These are phyloP conservation scores for Lepilemur ruficaudatus DNA, from an alignment of 2,797 vertebrate genomes.

Conservation along the genomic window DNA sequence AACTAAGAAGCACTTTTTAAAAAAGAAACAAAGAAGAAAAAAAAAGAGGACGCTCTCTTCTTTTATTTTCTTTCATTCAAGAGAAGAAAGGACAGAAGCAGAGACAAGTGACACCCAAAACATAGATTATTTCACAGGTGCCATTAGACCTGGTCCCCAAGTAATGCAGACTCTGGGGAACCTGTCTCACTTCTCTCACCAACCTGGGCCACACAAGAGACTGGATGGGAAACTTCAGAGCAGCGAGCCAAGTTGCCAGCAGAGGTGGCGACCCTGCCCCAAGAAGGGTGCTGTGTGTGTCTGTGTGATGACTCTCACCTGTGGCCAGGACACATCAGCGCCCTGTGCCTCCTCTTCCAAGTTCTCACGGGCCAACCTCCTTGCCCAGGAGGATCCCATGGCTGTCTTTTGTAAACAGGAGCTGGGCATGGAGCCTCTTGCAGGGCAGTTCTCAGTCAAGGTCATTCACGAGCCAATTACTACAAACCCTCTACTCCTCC, in stretches of 20 bases:
- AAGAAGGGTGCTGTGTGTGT: too few relatives aligned
- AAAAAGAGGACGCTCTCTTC: not conserved
- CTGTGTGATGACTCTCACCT: not conserved
- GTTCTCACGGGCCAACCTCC: not conserved
- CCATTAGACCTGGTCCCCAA: not conserved
- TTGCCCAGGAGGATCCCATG: not conserved
- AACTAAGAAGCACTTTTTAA: not conserved
- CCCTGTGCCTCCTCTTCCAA: not conserved
- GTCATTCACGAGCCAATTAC: constrained; percentile 7
- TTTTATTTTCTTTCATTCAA: constrained; percentile 25
- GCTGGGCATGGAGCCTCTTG: not conserved
- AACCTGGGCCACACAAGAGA: not conserved
- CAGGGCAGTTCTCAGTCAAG: not conserved
- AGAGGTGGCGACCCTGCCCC: not conserved
- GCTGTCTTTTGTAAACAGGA: not conserved
- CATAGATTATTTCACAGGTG: not conserved
- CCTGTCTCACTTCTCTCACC: not conserved
- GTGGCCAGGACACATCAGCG: not conserved
- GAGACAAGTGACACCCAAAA: not conserved
- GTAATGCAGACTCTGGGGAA: not conserved
- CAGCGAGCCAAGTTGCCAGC: not conserved
- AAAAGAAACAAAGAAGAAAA: not conserved
- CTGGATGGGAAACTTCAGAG: not conserved
- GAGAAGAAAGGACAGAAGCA: not conserved
- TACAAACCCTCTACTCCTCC: not conserved